phyloP scores from a whole-genome alignment of 2,113 vertebrate genomes.

The Bettongia penicillata region DNA sequence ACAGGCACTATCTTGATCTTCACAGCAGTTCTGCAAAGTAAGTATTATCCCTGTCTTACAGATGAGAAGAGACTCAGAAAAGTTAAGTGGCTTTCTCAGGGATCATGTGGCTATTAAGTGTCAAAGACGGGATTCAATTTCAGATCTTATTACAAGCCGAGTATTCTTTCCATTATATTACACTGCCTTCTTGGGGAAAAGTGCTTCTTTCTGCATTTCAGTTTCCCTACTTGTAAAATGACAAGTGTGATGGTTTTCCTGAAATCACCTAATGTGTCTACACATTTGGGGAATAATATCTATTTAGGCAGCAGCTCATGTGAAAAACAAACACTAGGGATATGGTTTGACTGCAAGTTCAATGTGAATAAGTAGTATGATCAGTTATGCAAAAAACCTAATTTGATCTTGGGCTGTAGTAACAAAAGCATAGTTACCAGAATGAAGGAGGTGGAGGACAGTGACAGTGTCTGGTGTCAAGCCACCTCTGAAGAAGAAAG shows the following conservation, averaged over 20 bases:
- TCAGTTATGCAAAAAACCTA: background rate
- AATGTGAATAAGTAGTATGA: background rate
- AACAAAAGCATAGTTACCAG: background rate
- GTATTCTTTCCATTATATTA: background rate
- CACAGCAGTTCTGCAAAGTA: background rate
- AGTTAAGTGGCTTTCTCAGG: background rate
- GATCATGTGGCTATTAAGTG: background rate
- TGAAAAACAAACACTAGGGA: background rate
- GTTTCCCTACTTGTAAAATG: background rate
- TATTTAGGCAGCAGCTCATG: background rate
- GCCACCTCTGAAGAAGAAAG: background rate
- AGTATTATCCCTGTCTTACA: background rate
- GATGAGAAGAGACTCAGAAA: background rate
- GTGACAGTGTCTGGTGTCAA: background rate
- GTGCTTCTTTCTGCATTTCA: background rate
- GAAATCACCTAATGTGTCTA: background rate
- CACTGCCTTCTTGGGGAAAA: background rate
- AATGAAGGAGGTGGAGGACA: background rate
- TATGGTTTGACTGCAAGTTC: background rate
- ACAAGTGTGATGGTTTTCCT: background rate
- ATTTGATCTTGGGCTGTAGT: background rate
- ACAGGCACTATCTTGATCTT: conserved; percentile 1
- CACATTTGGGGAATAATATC: background rate
- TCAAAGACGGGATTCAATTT: background rate
- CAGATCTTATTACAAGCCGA: background rate